phyloP scores from a whole-genome alignment of 2,888 invertebrate species.

The Acrobasis suavella region DNA sequence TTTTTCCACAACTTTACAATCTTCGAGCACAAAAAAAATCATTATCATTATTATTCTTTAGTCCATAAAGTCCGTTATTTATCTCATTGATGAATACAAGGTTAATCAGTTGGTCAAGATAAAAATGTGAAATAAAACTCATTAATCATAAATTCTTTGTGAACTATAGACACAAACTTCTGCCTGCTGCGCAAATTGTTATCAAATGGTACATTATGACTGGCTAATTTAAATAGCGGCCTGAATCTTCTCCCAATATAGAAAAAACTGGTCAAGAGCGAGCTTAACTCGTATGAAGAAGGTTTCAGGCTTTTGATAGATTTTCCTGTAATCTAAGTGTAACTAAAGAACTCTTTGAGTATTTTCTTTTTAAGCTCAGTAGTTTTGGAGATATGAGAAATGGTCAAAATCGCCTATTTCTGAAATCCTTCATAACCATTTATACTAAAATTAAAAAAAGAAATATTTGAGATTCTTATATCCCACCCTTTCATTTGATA shows the following conservation, averaged over 20 bases:
- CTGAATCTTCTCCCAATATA: background rate
- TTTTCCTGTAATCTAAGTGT: too few species aligned
- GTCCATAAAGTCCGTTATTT: background rate
- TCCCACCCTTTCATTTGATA: too few species aligned
- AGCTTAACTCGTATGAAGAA: too few species aligned
- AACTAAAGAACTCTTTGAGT: too few species aligned
- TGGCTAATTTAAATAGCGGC: slow-evolving; percentile 22
- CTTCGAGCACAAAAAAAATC: background rate
- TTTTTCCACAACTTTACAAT: background rate
- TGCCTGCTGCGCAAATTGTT: slow-evolving; percentile 29
- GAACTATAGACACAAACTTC: slow-evolving; percentile 21
- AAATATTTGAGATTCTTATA: too few species aligned
- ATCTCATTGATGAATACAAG: slow-evolving; percentile 13
- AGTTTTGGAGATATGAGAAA: too few species aligned
- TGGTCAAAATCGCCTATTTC: too few species aligned
- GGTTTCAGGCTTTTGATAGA: too few species aligned
- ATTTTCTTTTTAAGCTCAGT: too few species aligned
- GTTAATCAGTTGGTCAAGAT: slow-evolving; percentile 28
- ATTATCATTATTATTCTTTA: background rate
- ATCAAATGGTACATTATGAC: slow-evolving; percentile 34
- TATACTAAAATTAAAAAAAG: too few species aligned
- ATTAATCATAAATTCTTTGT: slow-evolving; percentile 32
- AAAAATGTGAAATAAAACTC: slow-evolving; percentile 25
- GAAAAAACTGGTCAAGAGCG: slow-evolving; percentile 26
- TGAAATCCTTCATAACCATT: too few species aligned